Evolutionary conservation across 2,797 vertebrate genomes (phyloP).

Genomic region (Acomys russatus): DNA sequence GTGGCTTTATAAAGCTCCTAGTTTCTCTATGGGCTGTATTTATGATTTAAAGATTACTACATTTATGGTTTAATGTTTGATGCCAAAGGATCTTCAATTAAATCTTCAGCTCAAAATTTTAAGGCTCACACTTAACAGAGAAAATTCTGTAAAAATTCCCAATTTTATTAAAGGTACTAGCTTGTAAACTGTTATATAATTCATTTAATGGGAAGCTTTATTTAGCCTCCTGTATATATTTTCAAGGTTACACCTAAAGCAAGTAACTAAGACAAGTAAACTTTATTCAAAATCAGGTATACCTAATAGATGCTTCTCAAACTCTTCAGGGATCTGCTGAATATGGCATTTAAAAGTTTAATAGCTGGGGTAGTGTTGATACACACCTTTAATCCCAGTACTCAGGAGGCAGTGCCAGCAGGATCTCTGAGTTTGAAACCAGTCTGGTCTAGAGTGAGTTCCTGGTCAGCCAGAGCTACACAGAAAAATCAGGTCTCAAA

Average conservation of each 20-base stretch:
- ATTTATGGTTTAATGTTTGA: background rate
- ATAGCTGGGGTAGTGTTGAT: background rate
- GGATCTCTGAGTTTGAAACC: background rate
- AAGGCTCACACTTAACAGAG: background rate
- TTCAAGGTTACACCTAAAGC: background rate
- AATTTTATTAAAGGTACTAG: background rate
- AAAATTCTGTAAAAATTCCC: background rate
- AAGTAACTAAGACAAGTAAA: background rate
- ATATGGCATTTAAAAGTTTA: background rate
- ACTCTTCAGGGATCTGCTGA: background rate
- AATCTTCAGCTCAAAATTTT: background rate
- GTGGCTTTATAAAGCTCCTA: background rate
- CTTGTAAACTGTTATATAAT: background rate
- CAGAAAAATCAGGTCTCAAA: background rate
- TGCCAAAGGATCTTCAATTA: background rate
- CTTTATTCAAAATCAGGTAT: background rate
- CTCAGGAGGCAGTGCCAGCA: background rate
- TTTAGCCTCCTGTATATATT: too few relatives aligned
- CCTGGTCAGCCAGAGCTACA: background rate
- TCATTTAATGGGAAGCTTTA: background rate
- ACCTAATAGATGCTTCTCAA: background rate
- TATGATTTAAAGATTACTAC: background rate
- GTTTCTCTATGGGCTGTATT: background rate
- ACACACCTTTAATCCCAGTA: background rate
- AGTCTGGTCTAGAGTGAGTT: background rate